Percentiles rank a stretch among this genome's conserved stretches.
Evolutionary conservation across 1,140 invertebrate genomes (phyloP).

Genomic region (Chlorops oryzae): DNA sequence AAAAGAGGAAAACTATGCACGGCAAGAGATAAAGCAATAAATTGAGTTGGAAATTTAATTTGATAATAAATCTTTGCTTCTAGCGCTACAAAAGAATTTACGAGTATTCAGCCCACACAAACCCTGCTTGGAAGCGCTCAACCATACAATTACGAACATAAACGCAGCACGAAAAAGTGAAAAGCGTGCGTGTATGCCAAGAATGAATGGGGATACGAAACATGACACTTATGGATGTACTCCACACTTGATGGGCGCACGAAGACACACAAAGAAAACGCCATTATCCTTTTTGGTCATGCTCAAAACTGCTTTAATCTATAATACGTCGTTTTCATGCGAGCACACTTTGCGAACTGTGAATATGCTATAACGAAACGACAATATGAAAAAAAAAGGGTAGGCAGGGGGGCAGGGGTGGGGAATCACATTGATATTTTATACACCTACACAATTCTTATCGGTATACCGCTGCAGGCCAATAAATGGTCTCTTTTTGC

Average conservation of each 20-base stretch:
- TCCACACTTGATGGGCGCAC: too few relatives aligned
- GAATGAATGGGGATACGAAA: conserved; percentile 44
- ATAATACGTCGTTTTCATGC: too few relatives aligned
- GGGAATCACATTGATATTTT: too few relatives aligned
- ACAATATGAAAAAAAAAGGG: too few relatives aligned
- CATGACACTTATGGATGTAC: conserved; percentile 47
- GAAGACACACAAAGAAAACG: conserved; percentile 14
- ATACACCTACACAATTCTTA: too few relatives aligned
- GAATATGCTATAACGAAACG: too few relatives aligned
- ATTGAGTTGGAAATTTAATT: conserved; percentile 50
- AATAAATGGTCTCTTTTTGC: too few relatives aligned
- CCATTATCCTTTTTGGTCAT: background rate
- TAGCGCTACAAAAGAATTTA: conserved; percentile 48
- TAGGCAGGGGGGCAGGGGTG: too few relatives aligned
- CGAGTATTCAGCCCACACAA: conserved; percentile 41
- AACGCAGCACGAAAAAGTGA: background rate
- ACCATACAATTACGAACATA: conserved; percentile 13
- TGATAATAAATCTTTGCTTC: conserved; percentile 49
- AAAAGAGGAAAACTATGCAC: conserved; percentile 34
- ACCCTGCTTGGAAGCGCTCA: conserved; percentile 28
- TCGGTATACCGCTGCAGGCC: too few relatives aligned
- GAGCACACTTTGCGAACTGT: too few relatives aligned
- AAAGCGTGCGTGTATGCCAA: conserved; percentile 44
- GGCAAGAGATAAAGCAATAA: conserved; percentile 49
- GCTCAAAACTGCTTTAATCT: too few relatives aligned